Conservation (phyloP, 2,113 vertebrate genomes). For the Sebastes fasciatus region DNA sequence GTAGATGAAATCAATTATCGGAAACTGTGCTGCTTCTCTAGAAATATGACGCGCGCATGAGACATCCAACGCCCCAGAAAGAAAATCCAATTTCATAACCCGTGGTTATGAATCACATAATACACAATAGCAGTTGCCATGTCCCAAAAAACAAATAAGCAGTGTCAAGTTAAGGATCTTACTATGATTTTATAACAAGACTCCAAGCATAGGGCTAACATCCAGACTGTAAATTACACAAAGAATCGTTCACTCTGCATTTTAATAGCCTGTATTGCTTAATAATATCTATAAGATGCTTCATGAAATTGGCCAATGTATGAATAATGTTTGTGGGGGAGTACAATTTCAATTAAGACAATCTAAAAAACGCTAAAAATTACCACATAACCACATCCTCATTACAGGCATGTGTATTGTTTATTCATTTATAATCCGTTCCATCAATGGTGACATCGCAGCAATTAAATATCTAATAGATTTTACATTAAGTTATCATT, state of each 20-base stretch:
- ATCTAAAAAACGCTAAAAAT: conserved; percentile 15
- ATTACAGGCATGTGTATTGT: conserved; percentile 7
- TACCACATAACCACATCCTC: conserved; percentile 10
- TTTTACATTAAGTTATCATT: neutral
- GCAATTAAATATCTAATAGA: neutral
- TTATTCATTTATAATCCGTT: conserved; percentile 21
- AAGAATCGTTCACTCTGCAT: neutral
- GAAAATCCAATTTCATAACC: conserved; percentile 25
- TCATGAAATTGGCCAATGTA: neutral
- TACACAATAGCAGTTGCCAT: conserved; percentile 8
- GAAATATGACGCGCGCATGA: conserved; percentile 40
- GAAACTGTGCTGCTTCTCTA: conserved; percentile 53
- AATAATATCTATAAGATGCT: conserved; percentile 14
- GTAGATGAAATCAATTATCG: conserved; percentile 48
- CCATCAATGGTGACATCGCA: conserved; percentile 1
- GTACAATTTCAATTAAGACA: neutral
- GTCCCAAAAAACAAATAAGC: conserved; percentile 31
- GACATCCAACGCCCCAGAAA: neutral
- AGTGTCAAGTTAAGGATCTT: conserved; percentile 3
- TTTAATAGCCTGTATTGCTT: conserved; percentile 8
- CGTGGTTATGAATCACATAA: conserved; percentile 27
- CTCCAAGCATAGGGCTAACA: conserved; percentile 2
- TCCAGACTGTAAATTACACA: neutral
- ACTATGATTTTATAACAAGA: conserved; percentile 2
- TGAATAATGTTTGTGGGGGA: conserved; percentile 6